Conservation (phyloP, 2,797 vertebrate genomes). For the Acanthurus lineatus region DNA sequence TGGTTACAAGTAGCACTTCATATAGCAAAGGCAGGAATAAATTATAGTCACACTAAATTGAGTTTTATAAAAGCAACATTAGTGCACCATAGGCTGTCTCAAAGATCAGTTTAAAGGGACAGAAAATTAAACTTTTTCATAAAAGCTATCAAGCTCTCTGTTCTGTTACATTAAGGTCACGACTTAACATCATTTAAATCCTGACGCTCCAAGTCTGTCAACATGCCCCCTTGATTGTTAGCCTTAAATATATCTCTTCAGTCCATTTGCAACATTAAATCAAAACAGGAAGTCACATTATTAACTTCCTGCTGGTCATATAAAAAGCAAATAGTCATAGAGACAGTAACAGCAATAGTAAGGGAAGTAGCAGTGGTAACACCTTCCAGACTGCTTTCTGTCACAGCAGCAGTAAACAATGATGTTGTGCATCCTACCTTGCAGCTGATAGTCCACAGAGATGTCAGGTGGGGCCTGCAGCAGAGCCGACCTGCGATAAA, state of each 20-base stretch:
- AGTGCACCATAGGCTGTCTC: not conserved
- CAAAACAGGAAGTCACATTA: not conserved
- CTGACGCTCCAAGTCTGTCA: not conserved
- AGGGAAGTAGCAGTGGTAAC: not conserved
- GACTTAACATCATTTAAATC: not conserved
- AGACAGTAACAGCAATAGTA: not conserved
- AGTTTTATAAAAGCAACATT: not conserved
- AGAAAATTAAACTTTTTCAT: too few relatives aligned
- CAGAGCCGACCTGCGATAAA: constrained; percentile 92
- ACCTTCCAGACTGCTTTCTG: not conserved
- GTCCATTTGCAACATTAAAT: not conserved
- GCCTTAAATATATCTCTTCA: not conserved
- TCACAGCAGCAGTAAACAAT: not conserved
- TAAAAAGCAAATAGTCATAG: not conserved
- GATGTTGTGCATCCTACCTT: constrained; percentile 66
- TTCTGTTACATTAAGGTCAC: too few relatives aligned
- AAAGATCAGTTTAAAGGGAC: too few relatives aligned
- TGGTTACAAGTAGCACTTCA: not conserved
- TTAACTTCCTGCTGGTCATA: not conserved
- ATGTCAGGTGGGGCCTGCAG: constrained; percentile 73
- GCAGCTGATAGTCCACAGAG: constrained; percentile 83
- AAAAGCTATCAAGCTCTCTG: too few relatives aligned
- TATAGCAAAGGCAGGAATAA: not conserved
- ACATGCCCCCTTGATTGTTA: not conserved
- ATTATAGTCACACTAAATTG: too few relatives aligned